Evolutionary conservation across 2,113 vertebrate genomes (phyloP), one percentile per base, ranked within the genome.

Genomic region (Cyanocitta stelleri): DNA sequence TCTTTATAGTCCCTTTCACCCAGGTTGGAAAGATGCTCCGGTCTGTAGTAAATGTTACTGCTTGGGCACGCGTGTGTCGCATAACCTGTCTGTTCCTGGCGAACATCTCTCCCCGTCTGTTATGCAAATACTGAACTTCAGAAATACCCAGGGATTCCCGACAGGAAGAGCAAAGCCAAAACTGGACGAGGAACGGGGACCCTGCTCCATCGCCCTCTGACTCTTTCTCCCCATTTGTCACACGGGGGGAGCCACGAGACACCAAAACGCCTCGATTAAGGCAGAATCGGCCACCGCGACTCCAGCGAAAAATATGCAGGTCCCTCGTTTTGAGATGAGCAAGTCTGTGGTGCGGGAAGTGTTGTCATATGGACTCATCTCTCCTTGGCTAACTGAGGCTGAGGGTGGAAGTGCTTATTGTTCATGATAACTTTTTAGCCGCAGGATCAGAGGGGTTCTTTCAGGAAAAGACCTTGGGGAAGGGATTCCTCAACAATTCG

Each of bases 331-430:
- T 33, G 67, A 41, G 87, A 58, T n/a, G 22, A 92, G 24, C 54
- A 13, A 27, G 30, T 26, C 39, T 55, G 81, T 68, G 37, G 16
- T 13, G 85, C 12, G 21, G 46, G n/a, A 43, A 83, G 37, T 33
- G 66, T 52, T 32, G 58, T 61, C 78, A 11, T 1, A 37, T 0
- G 13, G 24, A 71, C 48, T 67, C 51, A 21, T 93, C 85, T 66
- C 79, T 83, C 72, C 84, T 5, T 83, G 76, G 18, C 92, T 35
- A n/a, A 22, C 66, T 32, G 80, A 91, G 85, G 37, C 83, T 85
- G 87, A 43, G 54, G 64, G 77, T 66, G 92, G 90, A 85, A 86
- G 73, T 55, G 80, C 69, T 92, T 92, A 43, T 94, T 91, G 77
- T 27, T 59, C 49, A 6, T 7, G 55, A 55, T 84, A 96, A 94